These are phyloP conservation scores for Suricata suricatta DNA, from an alignment of 2,113 vertebrate species.

Conservation along the genomic window DNA sequence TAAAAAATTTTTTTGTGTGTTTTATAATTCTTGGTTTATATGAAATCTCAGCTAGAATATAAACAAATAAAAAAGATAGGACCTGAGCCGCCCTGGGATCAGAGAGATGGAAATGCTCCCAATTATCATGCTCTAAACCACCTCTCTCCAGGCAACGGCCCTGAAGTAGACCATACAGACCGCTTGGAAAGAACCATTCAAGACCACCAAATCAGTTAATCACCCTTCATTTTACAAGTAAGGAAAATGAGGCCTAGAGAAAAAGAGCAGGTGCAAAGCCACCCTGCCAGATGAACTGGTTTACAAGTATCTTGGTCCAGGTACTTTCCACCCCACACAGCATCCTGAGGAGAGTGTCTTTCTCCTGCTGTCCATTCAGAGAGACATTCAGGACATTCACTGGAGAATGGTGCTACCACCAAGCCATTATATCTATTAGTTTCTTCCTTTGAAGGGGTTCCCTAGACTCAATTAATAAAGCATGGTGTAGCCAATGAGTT, in stretches of 20 bases:
- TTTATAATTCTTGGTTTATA: neutral
- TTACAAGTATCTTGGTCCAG: neutral
- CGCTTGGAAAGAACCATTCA: neutral
- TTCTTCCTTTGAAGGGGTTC: slow-evolving; percentile 19
- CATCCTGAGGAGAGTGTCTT: neutral
- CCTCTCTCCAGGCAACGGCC: neutral
- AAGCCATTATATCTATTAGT: neutral
- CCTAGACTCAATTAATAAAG: neutral
- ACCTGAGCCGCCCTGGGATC: neutral
- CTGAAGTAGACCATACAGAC: neutral
- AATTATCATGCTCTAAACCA: neutral
- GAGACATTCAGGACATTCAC: neutral
- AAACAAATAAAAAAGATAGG: slow-evolving; percentile 12
- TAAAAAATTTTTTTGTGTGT: neutral
- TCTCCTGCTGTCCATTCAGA: neutral
- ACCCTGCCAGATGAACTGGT: neutral
- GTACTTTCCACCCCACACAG: neutral
- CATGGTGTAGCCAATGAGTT: neutral
- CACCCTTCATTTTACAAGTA: slow-evolving; percentile 5
- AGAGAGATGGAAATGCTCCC: neutral
- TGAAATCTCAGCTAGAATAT: neutral
- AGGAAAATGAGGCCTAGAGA: neutral
- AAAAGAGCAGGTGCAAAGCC: neutral
- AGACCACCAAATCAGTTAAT: neutral
- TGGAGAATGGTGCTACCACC: neutral